Conservation (phyloP, 2,113 vertebrate genomes). For the Phylloscopus trochiloides region DNA sequence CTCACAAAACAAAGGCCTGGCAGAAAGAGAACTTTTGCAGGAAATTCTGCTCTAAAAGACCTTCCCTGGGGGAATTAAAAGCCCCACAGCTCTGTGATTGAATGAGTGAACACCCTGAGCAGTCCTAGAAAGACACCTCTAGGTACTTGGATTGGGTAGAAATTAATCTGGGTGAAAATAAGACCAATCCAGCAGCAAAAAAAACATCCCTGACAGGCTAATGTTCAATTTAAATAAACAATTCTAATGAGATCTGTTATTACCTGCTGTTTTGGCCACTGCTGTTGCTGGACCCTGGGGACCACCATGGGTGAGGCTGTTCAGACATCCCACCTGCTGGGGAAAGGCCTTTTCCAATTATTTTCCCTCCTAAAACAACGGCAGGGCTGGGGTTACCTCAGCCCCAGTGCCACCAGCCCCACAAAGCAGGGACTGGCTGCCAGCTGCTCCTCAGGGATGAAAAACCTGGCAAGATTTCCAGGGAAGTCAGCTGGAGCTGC, state of each 20-base stretch:
- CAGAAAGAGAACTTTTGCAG: background rate
- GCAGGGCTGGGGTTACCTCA: conserved; percentile 19
- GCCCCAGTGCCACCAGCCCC: conserved; percentile 12
- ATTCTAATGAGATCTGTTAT: conserved; percentile 75
- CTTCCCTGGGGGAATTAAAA: background rate
- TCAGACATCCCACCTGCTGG: background rate
- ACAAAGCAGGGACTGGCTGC: conserved; percentile 16
- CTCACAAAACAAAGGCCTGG: background rate
- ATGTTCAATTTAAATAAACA: conserved; percentile 77
- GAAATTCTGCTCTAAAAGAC: background rate
- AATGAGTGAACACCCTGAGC: background rate
- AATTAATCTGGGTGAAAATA: conserved; percentile 48
- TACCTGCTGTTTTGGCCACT: conserved; percentile 41
- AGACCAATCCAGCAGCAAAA: conserved; percentile 46
- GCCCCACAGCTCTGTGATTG: background rate
- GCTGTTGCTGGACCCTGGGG: background rate
- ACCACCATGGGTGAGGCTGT: background rate
- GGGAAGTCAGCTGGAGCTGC: conserved; percentile 27
- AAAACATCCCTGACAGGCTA: conserved; percentile 70
- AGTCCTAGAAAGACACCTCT: background rate
- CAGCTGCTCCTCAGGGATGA: conserved; percentile 42
- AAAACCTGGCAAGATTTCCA: background rate
- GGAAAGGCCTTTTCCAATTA: background rate
- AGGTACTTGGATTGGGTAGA: background rate
- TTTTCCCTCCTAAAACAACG: background rate